phyloP scores from a whole-genome alignment of 1,140 invertebrate species.

The Diuraphis noxia region DNA sequence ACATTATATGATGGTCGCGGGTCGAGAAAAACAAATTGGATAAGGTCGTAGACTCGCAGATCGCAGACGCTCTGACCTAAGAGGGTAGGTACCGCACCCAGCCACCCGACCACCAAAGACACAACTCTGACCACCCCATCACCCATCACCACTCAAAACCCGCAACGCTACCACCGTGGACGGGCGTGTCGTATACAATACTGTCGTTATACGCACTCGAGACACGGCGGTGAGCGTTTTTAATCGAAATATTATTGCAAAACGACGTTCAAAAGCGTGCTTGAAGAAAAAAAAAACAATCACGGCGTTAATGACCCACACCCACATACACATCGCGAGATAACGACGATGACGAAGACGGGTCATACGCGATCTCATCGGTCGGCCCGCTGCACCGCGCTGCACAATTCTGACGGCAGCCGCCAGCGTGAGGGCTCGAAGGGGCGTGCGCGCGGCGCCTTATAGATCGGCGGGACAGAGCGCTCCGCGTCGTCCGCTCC shows the following conservation, averaged over 20 bases:
- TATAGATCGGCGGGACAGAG: slow-evolving; percentile 19
- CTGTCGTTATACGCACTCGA: background rate
- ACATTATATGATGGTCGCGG: too few species aligned
- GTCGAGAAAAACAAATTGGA: background rate
- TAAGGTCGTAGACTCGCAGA: background rate
- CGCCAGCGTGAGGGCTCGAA: background rate
- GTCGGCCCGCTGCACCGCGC: background rate
- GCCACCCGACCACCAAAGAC: too few species aligned
- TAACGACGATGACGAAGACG: background rate
- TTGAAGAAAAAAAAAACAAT: background rate
- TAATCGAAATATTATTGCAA: background rate
- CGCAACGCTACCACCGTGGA: background rate
- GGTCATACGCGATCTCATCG: background rate
- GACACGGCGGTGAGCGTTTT: background rate
- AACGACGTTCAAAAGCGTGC: background rate
- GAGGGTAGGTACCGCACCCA: background rate
- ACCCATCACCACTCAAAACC: background rate
- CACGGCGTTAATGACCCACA: background rate
- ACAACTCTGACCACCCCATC: background rate
- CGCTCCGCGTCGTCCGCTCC: background rate
- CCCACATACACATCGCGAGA: too few species aligned
- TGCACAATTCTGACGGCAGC: background rate
- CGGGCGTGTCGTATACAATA: background rate
- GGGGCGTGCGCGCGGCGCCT: background rate
- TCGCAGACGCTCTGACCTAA: background rate